These are phyloP conservation scores for Drosophila paramelanica DNA, from an alignment of 2,888 invertebrate species.

Conservation along the genomic window DNA sequence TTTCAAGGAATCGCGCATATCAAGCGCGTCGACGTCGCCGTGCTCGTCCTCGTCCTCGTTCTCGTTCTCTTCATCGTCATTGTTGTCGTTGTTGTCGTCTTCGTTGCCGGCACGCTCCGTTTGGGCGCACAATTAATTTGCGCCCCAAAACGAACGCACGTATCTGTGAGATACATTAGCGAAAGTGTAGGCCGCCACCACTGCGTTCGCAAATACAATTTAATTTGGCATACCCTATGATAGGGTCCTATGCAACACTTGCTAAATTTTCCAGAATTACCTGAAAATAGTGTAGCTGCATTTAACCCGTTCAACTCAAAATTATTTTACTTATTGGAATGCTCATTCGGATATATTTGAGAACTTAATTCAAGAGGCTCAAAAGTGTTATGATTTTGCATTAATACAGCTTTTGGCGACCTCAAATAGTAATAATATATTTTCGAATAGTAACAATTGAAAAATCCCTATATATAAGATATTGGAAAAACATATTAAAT, in stretches of 20 bases:
- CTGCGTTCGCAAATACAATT: slow-evolving; percentile 72
- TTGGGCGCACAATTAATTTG: slow-evolving; percentile 84
- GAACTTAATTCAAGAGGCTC: too few species aligned
- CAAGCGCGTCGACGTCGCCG: slow-evolving; percentile 83
- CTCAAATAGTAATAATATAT: too few species aligned
- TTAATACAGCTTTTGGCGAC: too few species aligned
- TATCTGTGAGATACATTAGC: slow-evolving; percentile 79
- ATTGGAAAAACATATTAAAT: too few species aligned
- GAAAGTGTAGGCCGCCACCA: slow-evolving; percentile 71
- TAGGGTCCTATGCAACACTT: not conserved
- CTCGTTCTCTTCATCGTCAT: not conserved
- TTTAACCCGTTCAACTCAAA: not conserved
- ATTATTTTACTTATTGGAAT: not conserved
- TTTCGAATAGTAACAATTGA: too few species aligned
- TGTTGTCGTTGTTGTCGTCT: slow-evolving; percentile 17
- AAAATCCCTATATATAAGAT: too few species aligned
- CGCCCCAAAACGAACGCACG: slow-evolving; percentile 74
- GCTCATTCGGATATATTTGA: not conserved
- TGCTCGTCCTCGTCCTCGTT: slow-evolving; percentile 14
- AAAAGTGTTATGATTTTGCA: too few species aligned
- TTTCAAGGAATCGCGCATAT: slow-evolving; percentile 84
- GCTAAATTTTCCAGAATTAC: not conserved
- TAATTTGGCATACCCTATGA: slow-evolving; percentile 64
- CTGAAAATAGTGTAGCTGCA: not conserved
- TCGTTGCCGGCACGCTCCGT: slow-evolving; percentile 82